Conservation (phyloP, 2,888 invertebrate genomes). For the Gymnocheta viridis region DNA sequence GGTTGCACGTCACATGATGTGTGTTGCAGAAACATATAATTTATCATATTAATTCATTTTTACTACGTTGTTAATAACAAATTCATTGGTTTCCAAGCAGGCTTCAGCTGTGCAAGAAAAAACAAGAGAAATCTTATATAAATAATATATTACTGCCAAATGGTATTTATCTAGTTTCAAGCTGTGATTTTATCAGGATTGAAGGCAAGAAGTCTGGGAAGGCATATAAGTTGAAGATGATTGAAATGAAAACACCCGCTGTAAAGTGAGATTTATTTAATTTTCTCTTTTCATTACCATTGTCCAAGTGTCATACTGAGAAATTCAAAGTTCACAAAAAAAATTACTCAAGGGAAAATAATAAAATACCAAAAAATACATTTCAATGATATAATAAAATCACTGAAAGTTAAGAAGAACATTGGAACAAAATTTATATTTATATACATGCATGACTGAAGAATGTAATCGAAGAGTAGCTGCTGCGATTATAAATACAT, state of each 20-base stretch:
- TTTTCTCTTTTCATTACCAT: constrained; percentile 33
- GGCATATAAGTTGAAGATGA: constrained; percentile 4
- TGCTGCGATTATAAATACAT: no score
- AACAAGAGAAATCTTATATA: constrained; percentile 38
- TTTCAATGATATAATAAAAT: background rate
- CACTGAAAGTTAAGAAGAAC: background rate
- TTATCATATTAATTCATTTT: constrained; percentile 70
- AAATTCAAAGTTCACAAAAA: background rate
- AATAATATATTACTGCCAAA: constrained; percentile 62
- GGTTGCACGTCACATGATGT: constrained; percentile 31
- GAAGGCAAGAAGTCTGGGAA: constrained; percentile 33
- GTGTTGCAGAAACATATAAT: constrained; percentile 68
- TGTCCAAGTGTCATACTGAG: constrained; percentile 52
- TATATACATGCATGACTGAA: background rate
- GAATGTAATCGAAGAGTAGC: no score
- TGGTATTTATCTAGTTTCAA: constrained; percentile 70
- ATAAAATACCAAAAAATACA: background rate
- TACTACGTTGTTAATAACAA: constrained; percentile 69
- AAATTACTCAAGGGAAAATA: background rate
- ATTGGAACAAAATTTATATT: background rate
- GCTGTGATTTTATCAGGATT: constrained; percentile 69
- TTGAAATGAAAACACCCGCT: constrained; percentile 60
- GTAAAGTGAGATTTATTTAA: constrained; percentile 67
- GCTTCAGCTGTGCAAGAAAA: background rate
- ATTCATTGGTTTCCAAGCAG: constrained; percentile 56